These are phyloP conservation scores for Deilephila elpenor DNA, from an alignment of 2,888 invertebrate genomes.

Conservation along the genomic window DNA sequence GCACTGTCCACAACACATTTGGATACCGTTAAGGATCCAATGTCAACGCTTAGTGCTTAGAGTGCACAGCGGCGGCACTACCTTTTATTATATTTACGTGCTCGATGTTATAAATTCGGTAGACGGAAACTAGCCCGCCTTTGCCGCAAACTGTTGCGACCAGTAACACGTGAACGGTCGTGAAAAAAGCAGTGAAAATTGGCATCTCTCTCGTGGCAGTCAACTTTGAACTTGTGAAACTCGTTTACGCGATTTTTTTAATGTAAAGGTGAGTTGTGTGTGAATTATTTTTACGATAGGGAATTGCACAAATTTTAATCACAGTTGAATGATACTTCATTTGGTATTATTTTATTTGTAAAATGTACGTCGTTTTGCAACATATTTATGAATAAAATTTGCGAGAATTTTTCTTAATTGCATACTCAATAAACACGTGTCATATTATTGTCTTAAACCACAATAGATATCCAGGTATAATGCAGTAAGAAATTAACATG, in stretches of 20 bases:
- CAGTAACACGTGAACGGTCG: neutral
- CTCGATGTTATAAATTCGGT: neutral
- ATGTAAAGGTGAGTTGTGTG: too few species aligned
- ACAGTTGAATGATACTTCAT: too few species aligned
- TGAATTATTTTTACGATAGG: too few species aligned
- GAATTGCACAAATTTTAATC: too few species aligned
- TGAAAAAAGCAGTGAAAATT: neutral
- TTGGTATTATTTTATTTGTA: too few species aligned
- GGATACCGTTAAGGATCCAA: slow-evolving; percentile 16
- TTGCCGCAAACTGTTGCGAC: neutral
- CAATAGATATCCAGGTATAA: too few species aligned
- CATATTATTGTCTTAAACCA: too few species aligned
- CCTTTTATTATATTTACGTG: neutral
- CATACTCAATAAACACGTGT: too few species aligned
- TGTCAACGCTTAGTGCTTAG: slow-evolving; percentile 6
- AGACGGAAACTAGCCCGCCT: neutral
- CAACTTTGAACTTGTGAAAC: neutral
- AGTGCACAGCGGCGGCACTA: neutral
- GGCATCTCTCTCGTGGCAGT: neutral
- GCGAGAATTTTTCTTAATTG: too few species aligned
- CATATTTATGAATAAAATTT: too few species aligned
- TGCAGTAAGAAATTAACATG: too few species aligned
- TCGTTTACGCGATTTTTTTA: neutral
- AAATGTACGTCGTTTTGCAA: too few species aligned
- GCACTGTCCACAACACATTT: neutral